These are phyloP conservation scores for Brienomyrus longianalis DNA, from an alignment of 2,113 vertebrate genomes.

Conservation along the genomic window DNA sequence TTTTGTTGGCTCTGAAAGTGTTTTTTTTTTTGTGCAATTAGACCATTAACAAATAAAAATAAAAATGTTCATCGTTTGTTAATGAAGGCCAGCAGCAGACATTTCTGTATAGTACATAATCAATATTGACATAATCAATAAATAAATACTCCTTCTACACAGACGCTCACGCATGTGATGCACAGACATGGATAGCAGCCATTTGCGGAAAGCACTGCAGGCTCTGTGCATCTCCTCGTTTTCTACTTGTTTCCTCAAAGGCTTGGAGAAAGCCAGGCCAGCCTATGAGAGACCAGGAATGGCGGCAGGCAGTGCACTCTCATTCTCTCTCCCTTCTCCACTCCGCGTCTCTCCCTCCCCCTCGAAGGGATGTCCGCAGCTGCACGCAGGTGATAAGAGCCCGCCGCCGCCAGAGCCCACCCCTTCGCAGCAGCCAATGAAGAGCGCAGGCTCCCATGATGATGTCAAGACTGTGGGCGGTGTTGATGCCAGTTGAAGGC, in stretches of 20 bases:
- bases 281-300: not conserved
- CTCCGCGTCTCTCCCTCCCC: constrained; percentile 13
- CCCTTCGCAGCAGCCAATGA: constrained; percentile 43
- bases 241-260: not conserved
- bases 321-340: constrained; percentile 18
- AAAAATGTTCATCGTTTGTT: not conserved
- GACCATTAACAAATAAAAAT: not conserved
- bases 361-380: constrained; percentile 48
- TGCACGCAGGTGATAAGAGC: constrained; percentile 63
- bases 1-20: not conserved
- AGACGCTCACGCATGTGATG: not conserved
- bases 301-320: not conserved
- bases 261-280: not conserved
- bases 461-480: constrained; percentile 55
- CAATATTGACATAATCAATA: not conserved
- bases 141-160: not conserved
- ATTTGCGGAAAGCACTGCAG: not conserved
- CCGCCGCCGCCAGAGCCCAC: constrained; percentile 32
- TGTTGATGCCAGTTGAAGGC: constrained; percentile 49
- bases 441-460: constrained; percentile 46
- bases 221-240: not conserved
- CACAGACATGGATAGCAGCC: not conserved
- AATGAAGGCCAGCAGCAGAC: not conserved
- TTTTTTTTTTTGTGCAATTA: not conserved
- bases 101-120: not conserved